A percentile compares a stretch with the other conserved stretches of the same genome.
Conservation (phyloP, 2,113 vertebrate species). For the Anser cygnoides region DNA sequence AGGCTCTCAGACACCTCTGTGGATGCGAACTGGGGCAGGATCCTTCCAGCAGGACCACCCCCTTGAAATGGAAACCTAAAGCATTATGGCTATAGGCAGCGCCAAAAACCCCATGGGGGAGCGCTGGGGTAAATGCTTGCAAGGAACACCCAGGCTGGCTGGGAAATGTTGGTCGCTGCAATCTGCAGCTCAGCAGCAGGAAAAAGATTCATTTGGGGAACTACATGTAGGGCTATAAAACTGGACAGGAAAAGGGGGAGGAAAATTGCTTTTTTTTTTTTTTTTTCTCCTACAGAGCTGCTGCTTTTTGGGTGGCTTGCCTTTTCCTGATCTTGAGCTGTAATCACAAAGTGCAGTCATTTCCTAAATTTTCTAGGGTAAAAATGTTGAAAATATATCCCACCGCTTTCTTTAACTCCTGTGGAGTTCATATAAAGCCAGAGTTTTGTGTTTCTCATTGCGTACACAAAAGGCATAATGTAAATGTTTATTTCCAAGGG, state of each 20-base stretch:
- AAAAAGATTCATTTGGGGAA: background rate
- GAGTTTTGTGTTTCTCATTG: background rate
- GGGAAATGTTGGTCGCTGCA: background rate
- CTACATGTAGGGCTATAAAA: background rate
- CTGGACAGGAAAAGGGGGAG: background rate
- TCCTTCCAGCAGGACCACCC: accelerated
- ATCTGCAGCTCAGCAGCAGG: background rate
- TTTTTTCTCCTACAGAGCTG: background rate
- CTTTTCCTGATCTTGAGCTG: background rate
- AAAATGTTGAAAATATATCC: background rate
- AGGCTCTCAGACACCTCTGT: too few relatives aligned
- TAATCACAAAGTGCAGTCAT: background rate
- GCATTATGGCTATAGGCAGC: background rate
- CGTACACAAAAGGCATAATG: background rate
- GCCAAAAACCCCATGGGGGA: background rate
- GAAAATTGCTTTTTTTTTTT: too few relatives aligned
- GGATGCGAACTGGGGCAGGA: accelerated
- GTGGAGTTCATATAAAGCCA: background rate
- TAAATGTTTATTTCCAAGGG: background rate
- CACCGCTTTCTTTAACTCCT: background rate
- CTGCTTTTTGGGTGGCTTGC: background rate
- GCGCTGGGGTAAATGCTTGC: background rate
- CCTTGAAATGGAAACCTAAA: background rate
- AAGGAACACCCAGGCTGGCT: background rate
- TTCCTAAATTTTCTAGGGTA: background rate